Conservation (phyloP, 64 coral and sea anemone species). For the Stichodactyla mertensii region DNA sequence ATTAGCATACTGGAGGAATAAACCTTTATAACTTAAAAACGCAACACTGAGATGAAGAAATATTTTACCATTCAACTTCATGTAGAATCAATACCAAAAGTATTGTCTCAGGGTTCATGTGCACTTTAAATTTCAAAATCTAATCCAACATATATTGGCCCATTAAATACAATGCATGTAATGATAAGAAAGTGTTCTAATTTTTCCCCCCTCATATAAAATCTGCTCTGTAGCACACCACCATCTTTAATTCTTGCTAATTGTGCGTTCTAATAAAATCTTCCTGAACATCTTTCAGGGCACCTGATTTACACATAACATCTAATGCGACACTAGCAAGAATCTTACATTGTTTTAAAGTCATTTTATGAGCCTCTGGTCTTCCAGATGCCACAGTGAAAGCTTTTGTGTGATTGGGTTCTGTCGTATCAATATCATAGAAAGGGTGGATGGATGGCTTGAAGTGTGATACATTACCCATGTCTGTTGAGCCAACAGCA, state of each 20-base stretch:
- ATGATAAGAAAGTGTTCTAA: too few species aligned
- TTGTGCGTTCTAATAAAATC: slow-evolving; percentile 41
- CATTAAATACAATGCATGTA: too few species aligned
- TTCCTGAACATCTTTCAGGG: slow-evolving; percentile 26
- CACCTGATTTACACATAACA: slow-evolving; percentile 21
- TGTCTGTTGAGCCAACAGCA: slow-evolving; percentile 62
- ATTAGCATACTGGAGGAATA: too few species aligned
- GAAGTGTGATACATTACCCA: slow-evolving; percentile 73
- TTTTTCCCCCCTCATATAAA: too few species aligned
- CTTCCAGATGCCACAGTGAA: slow-evolving; percentile 37
- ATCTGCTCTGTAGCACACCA: too few species aligned
- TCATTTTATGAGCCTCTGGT: slow-evolving; percentile 31
- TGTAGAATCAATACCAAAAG: too few species aligned
- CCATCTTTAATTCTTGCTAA: background rate
- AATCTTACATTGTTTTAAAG: slow-evolving; percentile 34
- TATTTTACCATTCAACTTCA: too few species aligned
- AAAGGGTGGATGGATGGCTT: slow-evolving; percentile 67
- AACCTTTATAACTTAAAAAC: too few species aligned
- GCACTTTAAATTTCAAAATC: too few species aligned
- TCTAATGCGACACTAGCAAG: slow-evolving; percentile 53
- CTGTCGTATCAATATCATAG: slow-evolving; percentile 50
- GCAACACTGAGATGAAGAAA: too few species aligned
- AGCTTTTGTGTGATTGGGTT: slow-evolving; percentile 39
- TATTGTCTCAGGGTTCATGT: too few species aligned
- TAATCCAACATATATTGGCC: too few species aligned